A percentile compares a stretch with the other conserved stretches of the same genome.
Conservation (phyloP, 2,113 vertebrate genomes). For the Cygnus buccinator region DNA sequence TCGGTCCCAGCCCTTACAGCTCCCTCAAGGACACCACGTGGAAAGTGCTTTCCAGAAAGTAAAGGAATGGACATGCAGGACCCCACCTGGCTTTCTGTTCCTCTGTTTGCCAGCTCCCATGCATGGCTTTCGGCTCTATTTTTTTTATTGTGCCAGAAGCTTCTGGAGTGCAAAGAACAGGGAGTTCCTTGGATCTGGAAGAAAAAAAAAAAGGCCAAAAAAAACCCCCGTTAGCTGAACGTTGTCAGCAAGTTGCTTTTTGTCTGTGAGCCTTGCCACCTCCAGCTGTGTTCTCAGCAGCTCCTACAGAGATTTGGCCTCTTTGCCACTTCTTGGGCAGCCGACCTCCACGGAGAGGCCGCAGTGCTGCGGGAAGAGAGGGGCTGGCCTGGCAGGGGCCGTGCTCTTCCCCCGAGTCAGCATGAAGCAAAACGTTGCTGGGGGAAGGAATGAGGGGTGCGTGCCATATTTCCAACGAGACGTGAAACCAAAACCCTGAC, state of each 20-base stretch:
- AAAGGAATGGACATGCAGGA: background rate
- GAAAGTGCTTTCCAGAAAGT: background rate
- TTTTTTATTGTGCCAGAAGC: background rate
- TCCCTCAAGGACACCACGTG: background rate
- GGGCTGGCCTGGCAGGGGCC: background rate
- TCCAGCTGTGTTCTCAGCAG: conserved; percentile 14
- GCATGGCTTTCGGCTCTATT: background rate
- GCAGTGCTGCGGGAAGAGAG: background rate
- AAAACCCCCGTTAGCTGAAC: background rate
- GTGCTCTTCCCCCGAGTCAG: background rate
- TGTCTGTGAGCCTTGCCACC: background rate
- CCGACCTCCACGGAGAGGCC: background rate
- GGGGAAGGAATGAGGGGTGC: background rate
- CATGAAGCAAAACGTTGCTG: background rate
- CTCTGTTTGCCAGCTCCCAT: background rate
- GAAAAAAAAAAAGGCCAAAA: background rate
- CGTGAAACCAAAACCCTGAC: background rate
- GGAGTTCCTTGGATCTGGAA: background rate
- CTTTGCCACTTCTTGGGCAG: background rate
- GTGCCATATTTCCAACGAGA: conserved; percentile 18
- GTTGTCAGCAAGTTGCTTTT: background rate
- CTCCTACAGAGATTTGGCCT: background rate
- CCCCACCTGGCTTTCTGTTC: background rate
- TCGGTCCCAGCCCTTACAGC: background rate
- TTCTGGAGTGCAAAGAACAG: background rate